Base-by-base conservation (phyloP, 2,797 vertebrate genomes). In the Champsocephalus esox region DNA sequence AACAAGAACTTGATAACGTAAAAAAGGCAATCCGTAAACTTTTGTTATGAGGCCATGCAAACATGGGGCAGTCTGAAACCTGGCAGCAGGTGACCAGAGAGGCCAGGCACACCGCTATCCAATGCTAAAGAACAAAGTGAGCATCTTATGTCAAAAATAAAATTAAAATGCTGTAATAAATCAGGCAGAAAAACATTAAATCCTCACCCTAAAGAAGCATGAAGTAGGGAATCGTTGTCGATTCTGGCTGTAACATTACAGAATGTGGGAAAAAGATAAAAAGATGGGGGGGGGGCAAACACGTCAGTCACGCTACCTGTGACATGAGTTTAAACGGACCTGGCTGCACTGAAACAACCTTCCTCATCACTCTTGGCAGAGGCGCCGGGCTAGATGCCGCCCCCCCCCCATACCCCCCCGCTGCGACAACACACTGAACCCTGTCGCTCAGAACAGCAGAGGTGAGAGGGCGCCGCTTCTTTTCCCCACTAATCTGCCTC, bases 401-500 rank as follows among this genome's bases (percentile, higher is more conserved):
- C 38, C 66, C 12, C 19, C 19, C 0, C 78, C 43, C 46, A 9
- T 12, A 12, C 9, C n/a, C 60, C 45, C 70, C 52, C 2, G 64
- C 61, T 63, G 61, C 19, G 61, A 58, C 81, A 71, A 70, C 70
- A 81, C 74, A 52, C 62, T 73, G 79, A 84, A 84, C 73, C 79
- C 72, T 85, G 86, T 88, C 85, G 62, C 83, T 89, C 83, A 88
- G 55, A 83, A 63, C 84, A 78, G 77, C 69, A 49, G 73, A 89
- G 86, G 87, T 85, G 80, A 92, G 84, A 80, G 66, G 74, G 64
- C 81, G 79, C 69, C 38, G 64, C 79, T 85, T 87, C 77, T 72
- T 82, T 84, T 92, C 82, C 87, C 64, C 87, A 81, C 88, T 90
- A 92, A 93, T 93, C 95, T 94, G 91, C 90, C 90, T 94, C 93